Base-by-base conservation (phyloP, 1,140 invertebrate species). In the Mylabris phalerata region DNA sequence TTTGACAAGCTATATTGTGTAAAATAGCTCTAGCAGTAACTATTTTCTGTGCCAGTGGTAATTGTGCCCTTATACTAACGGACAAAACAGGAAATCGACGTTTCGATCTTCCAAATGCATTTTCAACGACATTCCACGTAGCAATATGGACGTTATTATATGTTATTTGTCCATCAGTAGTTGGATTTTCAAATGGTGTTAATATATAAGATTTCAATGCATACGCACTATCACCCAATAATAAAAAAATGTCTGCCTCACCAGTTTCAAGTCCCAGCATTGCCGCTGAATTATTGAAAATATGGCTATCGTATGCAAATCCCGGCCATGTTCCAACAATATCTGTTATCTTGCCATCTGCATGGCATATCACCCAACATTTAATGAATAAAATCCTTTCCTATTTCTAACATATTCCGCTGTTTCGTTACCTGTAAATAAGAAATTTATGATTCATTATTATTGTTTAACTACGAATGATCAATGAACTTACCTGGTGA, bases 341-440 rank as follows among this genome's bases (percentile, higher is more conserved):
- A 64, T 75, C 60, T 11, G 54, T 61, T 43, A 75, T 67, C 60
- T 68, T 55, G 25, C 72, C 52, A 52, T 73, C 61, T 48, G 68
- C 50, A 65, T 71, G 68, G 55, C 63, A 70, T 24, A 75, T 61
- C 5, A 65, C 64, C 62, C 75, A 73, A 75, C 70, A 52, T 75
- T 75, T n/a, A 75, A 61, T 6, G 75, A 74, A 62, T 75, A 75
- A 62, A 67, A 75, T 19, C 64, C 67, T 59, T 77, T 77, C 54
- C 74, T 62, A 58, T 77, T 77, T 41, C 75, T 43, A 55, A 69
- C 78, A 24, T 63, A 46, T 69, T 78, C 75, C 25, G 69, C 68
- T 63, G 72, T 54, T 24, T 72, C 62, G 38, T 68, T 72, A 51
- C 71, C 71, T 42, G 11, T 42, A 42, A 5, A 42, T n/a, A 42